Evolutionary conservation across 2,797 vertebrate species (phyloP).

Genomic region (Notamacropus eugenii): DNA sequence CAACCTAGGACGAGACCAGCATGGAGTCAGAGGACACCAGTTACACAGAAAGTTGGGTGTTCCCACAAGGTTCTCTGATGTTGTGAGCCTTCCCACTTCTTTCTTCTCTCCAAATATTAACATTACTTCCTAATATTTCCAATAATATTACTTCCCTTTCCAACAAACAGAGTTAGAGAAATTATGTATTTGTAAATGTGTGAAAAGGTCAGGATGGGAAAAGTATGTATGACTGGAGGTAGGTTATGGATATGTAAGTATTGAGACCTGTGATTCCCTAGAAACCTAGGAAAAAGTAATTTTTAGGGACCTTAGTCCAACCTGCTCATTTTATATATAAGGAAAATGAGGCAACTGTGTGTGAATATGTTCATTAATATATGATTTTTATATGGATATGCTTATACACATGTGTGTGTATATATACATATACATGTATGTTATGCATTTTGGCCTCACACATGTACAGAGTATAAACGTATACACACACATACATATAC

Average conservation of each 20-base stretch:
- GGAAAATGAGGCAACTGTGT: not conserved
- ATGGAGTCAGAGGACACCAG: not conserved
- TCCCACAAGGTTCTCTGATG: not conserved
- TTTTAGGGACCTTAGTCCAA: not conserved
- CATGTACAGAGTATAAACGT: not conserved
- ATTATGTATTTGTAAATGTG: not conserved
- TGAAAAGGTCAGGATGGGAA: not conserved
- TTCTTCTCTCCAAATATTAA: not conserved
- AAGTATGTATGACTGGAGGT: not conserved
- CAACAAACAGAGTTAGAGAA: not conserved
- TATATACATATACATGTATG: not conserved
- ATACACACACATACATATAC: not conserved
- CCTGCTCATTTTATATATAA: not conserved
- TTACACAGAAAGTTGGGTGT: not conserved
- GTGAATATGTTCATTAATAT: not conserved
- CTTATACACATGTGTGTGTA: not conserved
- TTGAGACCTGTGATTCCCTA: not conserved
- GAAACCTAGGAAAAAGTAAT: not conserved
- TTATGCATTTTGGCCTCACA: not conserved
- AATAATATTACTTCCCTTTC: not conserved
- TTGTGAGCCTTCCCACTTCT: not conserved
- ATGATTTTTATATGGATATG: not conserved
- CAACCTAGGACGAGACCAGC: conserved; percentile 84
- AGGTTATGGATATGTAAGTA: not conserved
- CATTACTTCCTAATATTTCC: not conserved